Conservation (phyloP, 1,140 invertebrate species). For the Hydropsyche tenuis region DNA sequence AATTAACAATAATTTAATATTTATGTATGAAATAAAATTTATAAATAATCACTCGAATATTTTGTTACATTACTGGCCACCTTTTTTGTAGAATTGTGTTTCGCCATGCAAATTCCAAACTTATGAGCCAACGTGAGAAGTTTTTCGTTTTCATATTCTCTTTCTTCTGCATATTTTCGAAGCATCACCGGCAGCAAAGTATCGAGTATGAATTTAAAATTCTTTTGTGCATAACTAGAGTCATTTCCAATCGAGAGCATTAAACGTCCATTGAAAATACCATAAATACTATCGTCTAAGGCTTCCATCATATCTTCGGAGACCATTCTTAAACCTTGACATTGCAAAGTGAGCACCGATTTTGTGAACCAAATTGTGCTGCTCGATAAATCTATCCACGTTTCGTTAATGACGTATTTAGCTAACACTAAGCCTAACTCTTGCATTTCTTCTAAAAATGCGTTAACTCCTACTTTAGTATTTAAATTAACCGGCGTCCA, state of each 20-base stretch:
- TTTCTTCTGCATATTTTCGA: constrained; percentile 59
- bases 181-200: constrained; percentile 60
- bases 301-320: constrained; percentile 62
- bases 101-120: constrained; percentile 54
- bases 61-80: constrained; percentile 61
- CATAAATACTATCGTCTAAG: constrained; percentile 59
- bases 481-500: constrained; percentile 63
- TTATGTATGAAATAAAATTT: constrained; percentile 46
- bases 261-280: constrained; percentile 60
- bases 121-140: constrained; percentile 59
- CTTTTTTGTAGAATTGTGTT: constrained; percentile 55
- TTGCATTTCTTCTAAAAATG: constrained; percentile 61
- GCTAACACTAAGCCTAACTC: constrained; percentile 61
- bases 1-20: not conserved
- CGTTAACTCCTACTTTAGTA: constrained; percentile 60
- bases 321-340: constrained; percentile 59
- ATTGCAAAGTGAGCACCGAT: constrained; percentile 60
- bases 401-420: constrained; percentile 63
- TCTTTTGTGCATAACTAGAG: constrained; percentile 60
- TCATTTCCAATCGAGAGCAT: constrained; percentile 57
- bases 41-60: constrained; percentile 64
- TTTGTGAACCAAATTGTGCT: constrained; percentile 63
- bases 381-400: constrained; percentile 62
- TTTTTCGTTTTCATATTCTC: constrained; percentile 62
- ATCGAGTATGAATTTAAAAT: constrained; percentile 61